These are phyloP conservation scores for Lutraria rhynchaena DNA, from an alignment of 1,140 invertebrate species.

Conservation along the genomic window DNA sequence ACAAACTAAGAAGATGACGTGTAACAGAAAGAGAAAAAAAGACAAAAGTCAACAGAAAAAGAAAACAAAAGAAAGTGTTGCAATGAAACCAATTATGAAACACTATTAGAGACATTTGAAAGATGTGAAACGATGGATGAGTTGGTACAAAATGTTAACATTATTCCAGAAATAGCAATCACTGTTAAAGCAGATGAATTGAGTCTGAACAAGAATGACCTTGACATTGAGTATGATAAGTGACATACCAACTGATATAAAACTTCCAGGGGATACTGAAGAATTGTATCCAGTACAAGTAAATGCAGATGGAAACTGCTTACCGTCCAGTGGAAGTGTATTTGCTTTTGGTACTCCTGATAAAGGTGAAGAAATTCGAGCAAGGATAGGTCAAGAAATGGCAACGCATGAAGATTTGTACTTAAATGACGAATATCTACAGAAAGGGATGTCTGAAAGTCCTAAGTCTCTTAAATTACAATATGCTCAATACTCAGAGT, in stretches of 20 bases:
- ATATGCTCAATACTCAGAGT: slow-evolving; percentile 17
- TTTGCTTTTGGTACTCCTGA: slow-evolving; percentile 5
- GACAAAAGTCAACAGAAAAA: too few species aligned
- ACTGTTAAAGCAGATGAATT: not conserved
- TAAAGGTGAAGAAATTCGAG: slow-evolving; percentile 8
- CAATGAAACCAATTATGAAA: too few species aligned
- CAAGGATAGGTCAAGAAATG: slow-evolving; percentile 11
- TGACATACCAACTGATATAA: not conserved
- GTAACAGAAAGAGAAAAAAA: too few species aligned
- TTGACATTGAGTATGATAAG: slow-evolving; percentile 2
- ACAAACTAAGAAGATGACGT: too few species aligned
- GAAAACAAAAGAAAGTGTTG: too few species aligned
- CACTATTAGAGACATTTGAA: not conserved
- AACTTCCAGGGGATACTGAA: not conserved
- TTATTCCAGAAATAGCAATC: slow-evolving; percentile 10
- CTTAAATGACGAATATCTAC: slow-evolving; percentile 8
- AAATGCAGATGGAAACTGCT: slow-evolving; percentile 25
- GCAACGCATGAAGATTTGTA: slow-evolving; percentile 18
- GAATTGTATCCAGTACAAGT: slow-evolving; percentile 26
- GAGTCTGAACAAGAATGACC: not conserved
- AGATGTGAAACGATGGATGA: not conserved
- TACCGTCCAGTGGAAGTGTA: slow-evolving; percentile 27
- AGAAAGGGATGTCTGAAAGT: not conserved
- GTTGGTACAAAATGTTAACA: not conserved
- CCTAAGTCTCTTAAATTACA: not conserved